A percentile compares a stretch with the other conserved stretches of the same genome.
Evolutionary conservation across 2,113 vertebrate genomes (phyloP).

Genomic region (Grallaria varia): DNA sequence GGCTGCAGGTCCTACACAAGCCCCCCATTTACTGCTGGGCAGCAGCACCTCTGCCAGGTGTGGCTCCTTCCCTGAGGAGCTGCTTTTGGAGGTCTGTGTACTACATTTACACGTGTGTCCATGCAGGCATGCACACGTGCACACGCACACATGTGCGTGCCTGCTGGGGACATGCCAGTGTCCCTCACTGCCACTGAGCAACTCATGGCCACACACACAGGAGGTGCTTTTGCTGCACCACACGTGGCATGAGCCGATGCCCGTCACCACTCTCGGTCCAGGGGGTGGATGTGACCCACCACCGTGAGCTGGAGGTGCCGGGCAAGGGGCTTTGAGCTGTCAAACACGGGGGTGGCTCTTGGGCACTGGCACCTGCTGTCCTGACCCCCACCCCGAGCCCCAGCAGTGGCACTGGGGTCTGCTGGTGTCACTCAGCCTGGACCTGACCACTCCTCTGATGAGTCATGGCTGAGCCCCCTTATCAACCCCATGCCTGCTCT

Average conservation of each 20-base stretch:
- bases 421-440: not conserved
- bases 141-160: fast-evolving
- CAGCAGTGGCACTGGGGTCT: fast-evolving
- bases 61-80: not conserved
- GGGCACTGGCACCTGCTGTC: not conserved
- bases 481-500: not conserved
- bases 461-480: not conserved
- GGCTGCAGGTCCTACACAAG: not conserved
- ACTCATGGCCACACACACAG: fast-evolving
- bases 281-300: not conserved
- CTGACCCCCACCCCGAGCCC: not conserved
- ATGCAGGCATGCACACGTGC: fast-evolving
- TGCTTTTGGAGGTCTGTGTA: fast-evolving
- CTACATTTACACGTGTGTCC: fast-evolving
- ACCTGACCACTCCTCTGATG: fast-evolving
- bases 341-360: not conserved
- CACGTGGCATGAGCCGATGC: fast-evolving
- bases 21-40: not conserved
- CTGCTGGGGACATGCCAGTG: not conserved
- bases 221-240: not conserved
- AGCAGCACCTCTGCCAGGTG: not conserved
- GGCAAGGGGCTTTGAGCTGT: not conserved
- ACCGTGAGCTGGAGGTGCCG: fast-evolving
- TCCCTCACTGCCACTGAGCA: not conserved
- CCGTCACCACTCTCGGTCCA: fast-evolving